These are phyloP conservation scores for Platysteira castanea DNA, from an alignment of 2,113 vertebrate genomes.

Conservation along the genomic window DNA sequence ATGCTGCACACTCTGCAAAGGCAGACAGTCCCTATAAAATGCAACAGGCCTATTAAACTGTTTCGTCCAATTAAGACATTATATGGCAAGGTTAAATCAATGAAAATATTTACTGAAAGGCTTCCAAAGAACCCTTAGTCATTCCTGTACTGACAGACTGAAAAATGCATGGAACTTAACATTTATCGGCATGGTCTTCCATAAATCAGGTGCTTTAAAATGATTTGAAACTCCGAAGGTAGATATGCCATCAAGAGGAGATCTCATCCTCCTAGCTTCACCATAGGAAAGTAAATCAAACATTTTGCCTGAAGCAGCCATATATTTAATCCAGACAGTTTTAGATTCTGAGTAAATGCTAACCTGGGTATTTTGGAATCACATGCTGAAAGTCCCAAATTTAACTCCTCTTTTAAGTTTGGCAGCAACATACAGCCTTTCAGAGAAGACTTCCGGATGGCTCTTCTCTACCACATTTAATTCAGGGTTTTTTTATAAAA, in stretches of 20 bases:
- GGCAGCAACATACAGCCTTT: background rate
- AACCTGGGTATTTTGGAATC: background rate
- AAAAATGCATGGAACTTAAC: background rate
- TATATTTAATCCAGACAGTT: background rate
- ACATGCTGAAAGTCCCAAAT: background rate
- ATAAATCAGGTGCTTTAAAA: background rate
- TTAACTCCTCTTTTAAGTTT: background rate
- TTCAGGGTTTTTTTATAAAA: background rate
- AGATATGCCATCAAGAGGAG: background rate
- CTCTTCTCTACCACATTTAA: background rate
- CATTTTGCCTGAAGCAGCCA: background rate
- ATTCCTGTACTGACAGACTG: background rate
- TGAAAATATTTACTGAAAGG: background rate
- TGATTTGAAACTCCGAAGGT: background rate
- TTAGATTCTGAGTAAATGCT: conserved; percentile 15
- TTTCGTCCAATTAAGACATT: background rate
- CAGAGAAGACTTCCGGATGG: background rate
- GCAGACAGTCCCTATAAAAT: background rate
- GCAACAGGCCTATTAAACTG: background rate
- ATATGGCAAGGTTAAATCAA: background rate
- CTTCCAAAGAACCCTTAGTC: background rate
- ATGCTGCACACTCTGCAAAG: background rate
- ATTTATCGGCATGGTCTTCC: background rate
- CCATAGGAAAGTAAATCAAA: background rate
- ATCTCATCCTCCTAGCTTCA: background rate